These are phyloP conservation scores for Mus minutoides DNA, from an alignment of 2,797 vertebrate genomes.

Conservation along the genomic window DNA sequence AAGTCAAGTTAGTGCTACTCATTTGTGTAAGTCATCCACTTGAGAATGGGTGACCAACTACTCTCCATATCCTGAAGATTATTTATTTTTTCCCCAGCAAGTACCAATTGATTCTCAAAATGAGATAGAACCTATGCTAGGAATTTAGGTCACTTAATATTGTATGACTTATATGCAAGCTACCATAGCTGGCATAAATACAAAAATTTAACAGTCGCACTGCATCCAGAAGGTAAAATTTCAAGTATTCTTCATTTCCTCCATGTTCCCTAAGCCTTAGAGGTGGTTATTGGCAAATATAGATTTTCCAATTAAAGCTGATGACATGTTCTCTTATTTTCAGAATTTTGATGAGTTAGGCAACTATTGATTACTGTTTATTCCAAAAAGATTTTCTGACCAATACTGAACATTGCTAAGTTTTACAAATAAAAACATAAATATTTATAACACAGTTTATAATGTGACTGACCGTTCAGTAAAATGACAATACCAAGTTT, in stretches of 20 bases:
- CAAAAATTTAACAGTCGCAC: not conserved
- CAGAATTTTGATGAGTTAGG: not conserved
- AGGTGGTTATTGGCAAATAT: too few species aligned
- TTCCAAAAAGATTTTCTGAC: not conserved
- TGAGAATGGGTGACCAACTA: not conserved
- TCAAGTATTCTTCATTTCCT: not conserved
- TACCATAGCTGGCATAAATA: not conserved
- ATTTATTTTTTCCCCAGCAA: not conserved
- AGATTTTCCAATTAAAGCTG: too few species aligned
- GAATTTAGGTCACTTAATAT: not conserved
- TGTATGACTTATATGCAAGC: not conserved
- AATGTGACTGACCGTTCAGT: not conserved
- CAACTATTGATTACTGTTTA: not conserved
- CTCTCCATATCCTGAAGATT: not conserved
- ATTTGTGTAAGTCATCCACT: not conserved
- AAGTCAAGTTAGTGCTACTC: not conserved
- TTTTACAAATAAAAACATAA: too few species aligned
- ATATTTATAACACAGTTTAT: too few species aligned
- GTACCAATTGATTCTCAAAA: not conserved
- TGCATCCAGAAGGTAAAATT: not conserved
- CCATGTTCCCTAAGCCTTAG: too few species aligned
- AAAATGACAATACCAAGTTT: not conserved
- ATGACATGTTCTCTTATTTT: not conserved
- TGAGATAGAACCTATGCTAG: not conserved
- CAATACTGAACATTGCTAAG: not conserved